Percentiles rank a stretch among this genome's conserved stretches.
phyloP scores from a whole-genome alignment of 2,113 vertebrate genomes.

The Pandion haliaetus region DNA sequence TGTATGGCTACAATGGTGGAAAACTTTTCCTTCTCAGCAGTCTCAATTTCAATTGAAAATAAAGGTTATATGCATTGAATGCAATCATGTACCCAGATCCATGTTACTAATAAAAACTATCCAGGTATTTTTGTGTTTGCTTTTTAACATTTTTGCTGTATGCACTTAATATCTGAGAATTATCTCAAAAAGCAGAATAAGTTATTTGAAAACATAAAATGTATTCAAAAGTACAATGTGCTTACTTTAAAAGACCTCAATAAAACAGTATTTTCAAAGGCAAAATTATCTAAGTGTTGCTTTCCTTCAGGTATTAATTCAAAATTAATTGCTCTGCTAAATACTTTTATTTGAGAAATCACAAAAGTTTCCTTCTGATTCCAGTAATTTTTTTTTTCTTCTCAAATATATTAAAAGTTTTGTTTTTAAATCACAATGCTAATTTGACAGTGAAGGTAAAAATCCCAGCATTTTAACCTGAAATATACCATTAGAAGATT shows the following conservation, averaged over 20 bases:
- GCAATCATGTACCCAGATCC: fast-evolving
- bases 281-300: background rate
- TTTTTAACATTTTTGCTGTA: background rate
- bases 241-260: background rate
- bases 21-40: background rate
- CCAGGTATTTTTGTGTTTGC: background rate
- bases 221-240: background rate
- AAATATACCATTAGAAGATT: background rate
- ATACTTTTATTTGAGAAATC: background rate
- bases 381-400: background rate
- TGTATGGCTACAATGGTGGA: background rate
- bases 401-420: fast-evolving
- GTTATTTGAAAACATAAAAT: background rate
- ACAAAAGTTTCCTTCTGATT: background rate
- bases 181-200: background rate
- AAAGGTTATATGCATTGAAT: background rate
- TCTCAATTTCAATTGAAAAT: background rate
- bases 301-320: background rate
- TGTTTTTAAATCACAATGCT: background rate
- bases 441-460: background rate
- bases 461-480: background rate
- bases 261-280: background rate
- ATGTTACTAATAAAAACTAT: background rate
- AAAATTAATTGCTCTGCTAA: background rate
- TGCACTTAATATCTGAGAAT: background rate